Base-by-base conservation (phyloP, 2,113 vertebrate species). In the Syngnathus scovelli region DNA sequence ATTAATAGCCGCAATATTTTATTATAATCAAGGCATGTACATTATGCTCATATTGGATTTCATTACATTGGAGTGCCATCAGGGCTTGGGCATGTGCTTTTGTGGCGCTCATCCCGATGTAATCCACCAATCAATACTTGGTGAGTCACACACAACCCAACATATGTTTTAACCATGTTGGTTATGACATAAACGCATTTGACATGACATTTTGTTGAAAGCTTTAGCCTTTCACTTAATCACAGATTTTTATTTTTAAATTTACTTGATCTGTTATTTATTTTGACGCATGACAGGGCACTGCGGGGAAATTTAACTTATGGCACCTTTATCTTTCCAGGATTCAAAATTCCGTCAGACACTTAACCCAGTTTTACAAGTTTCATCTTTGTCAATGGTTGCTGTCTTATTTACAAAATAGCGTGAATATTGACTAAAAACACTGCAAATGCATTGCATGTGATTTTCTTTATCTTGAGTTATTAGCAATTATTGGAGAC, bases 91-190 rank as follows among this genome's bases (percentile, higher is more conserved):
- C 4, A n/a, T 55, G 51, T 61, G 61, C 54, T 59, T 51, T 61
- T 0, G 75, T 56, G 59, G 44, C 56, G 41, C 37, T 63, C 65
- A 71, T 55, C 68, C 38, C 64, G 33, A 69, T 76, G 67, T 36
- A 38, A 77, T 73, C 66, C 39, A 11, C 11, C 43, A 55, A 78
- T 84, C 69, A 69, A 69, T 69, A 61, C 21, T 68, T 59, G 59
- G 0, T 18, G 69, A 41, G 52, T 62, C 51, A 59, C 44, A 52
- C 43, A 61, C 11, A 44, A 44, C 54, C 46, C 70, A 77, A 68
- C 27, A 68, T 58, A 71, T 39, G 60, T 66, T 68, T 70, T 12
- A 61, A 43, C 61, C 44, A 46, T 59, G 63, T 61, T 64, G 21
- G 51, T 73, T 76, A 75, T 33, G 63, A 81, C 51, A 66, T 8